Evolutionary conservation across 2,113 vertebrate genomes (phyloP), one percentile per base, ranked within the genome.

Genomic region (Centropus unirufus): DNA sequence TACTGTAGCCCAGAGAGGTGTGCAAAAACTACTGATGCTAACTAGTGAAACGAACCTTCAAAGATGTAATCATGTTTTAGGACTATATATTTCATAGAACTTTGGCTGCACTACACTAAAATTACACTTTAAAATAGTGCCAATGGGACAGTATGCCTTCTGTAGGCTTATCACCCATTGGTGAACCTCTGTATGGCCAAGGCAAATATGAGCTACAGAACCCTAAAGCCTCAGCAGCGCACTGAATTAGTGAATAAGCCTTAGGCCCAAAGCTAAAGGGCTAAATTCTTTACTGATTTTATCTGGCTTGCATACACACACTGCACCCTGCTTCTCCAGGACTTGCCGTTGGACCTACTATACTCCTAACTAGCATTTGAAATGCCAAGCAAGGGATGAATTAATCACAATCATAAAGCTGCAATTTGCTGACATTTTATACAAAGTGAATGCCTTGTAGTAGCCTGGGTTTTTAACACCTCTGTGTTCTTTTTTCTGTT

Each of bases 151-250:
- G 54, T 11, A 55, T 0, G 1, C 26, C 34, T 52, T 36, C 86
- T 13, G 18, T 2, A 34, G 80, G 32, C 34, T 70, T 44, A 32
- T 39, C 29, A 5, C 32, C 42, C 0, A 0, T 0, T 5, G 70
- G 54, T 39, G n/a, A 51, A 59, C 18, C 30, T 10, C 13, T 5
- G 10, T 4, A 0, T 4, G 12, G 70, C 2, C 2, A 14, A 23
- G 23, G 66, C 47, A 67, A 7, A 14, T 1, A 9, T 0, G 13
- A 86, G 66, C 80, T 59, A 0, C 9, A 8, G 83, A 18, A 83
- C 30, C 77, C 34, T 58, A 9, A 12, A 34, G 58, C 54, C 42
- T 3, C 32, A 63, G 77, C 80, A 20, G 47, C 6, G 77, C 74
- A 20, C 76, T 22, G 82, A 54, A 4, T 21, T 10, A 12, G 77